These are phyloP conservation scores for Xenopus petersii DNA, from an alignment of 2,797 vertebrate species.

Conservation along the genomic window DNA sequence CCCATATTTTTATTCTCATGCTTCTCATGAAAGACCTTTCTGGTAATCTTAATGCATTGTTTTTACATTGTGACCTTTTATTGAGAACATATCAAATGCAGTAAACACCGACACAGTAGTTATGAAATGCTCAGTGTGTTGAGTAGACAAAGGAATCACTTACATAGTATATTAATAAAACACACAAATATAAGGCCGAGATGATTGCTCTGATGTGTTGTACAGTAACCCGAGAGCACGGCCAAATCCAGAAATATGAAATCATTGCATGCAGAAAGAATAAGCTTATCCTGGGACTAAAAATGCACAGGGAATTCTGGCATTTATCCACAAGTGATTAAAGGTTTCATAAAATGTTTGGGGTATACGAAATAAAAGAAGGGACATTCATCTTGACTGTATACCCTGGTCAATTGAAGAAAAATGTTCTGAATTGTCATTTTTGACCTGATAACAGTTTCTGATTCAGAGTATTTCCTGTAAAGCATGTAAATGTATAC, in stretches of 20 bases:
- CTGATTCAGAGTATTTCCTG: slow-evolving; percentile 20
- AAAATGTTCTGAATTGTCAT: neutral
- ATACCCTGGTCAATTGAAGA: slow-evolving; percentile 2
- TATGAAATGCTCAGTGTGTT: slow-evolving; percentile 18
- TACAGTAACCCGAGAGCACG: slow-evolving; percentile 12
- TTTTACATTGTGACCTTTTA: no score
- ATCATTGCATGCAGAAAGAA: slow-evolving; percentile 28
- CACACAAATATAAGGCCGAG: neutral
- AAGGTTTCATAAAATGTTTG: slow-evolving; percentile 31
- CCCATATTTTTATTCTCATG: neutral
- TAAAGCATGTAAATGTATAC: slow-evolving; percentile 37
- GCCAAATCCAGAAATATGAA: slow-evolving; percentile 23
- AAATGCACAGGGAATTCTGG: slow-evolving; percentile 28
- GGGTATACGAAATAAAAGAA: slow-evolving; percentile 24
- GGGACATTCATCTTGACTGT: neutral
- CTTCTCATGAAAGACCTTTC: neutral
- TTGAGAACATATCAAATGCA: no score
- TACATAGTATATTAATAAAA: neutral
- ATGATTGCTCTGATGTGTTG: slow-evolving; percentile 13
- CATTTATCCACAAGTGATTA: slow-evolving; percentile 1
- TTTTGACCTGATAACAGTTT: neutral
- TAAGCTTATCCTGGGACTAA: slow-evolving; percentile 1
- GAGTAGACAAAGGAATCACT: slow-evolving; percentile 30
- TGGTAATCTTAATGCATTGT: no score
- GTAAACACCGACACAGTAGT: slow-evolving; percentile 19